Evolutionary conservation across 1,140 invertebrate species (phyloP).

Genomic region (Whitmania pigra): DNA sequence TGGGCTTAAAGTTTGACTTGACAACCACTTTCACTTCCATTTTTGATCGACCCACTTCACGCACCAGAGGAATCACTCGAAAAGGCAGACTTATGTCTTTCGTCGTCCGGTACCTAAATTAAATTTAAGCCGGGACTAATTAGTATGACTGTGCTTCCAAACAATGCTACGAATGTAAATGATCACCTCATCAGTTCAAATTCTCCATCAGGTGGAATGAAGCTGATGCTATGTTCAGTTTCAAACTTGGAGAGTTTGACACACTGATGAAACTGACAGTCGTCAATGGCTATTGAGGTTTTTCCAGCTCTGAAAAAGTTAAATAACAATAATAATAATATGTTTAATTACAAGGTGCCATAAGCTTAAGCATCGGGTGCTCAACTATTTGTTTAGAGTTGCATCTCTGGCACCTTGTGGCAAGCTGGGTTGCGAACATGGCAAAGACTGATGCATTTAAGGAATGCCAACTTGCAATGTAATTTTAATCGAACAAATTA

Average conservation of each 20-base stretch:
- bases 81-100: slow-evolving; percentile 97
- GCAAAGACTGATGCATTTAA: no score
- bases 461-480: no score
- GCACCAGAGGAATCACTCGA: slow-evolving; percentile 92
- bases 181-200: slow-evolving; percentile 96
- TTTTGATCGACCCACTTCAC: slow-evolving; percentile 92
- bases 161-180: slow-evolving; percentile 8
- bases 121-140: not conserved
- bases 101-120: slow-evolving; percentile 83
- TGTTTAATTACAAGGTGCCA: no score
- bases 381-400: no score
- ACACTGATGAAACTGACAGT: slow-evolving; percentile 99
- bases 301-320: slow-evolving; percentile 29
- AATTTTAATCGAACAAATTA: not conserved
- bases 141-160: not conserved
- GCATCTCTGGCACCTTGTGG: no score
- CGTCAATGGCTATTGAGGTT: slow-evolving; percentile 86
- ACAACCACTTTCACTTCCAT: slow-evolving; percentile 99
- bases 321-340: no score
- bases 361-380: no score
- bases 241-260: slow-evolving; percentile 99
- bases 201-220: slow-evolving; percentile 98
- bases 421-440: no score
- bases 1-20: slow-evolving; percentile 99
- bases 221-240: slow-evolving; percentile 98